phyloP scores from a whole-genome alignment of 2,888 invertebrate species.

The Eristalinus sepulchralis region DNA sequence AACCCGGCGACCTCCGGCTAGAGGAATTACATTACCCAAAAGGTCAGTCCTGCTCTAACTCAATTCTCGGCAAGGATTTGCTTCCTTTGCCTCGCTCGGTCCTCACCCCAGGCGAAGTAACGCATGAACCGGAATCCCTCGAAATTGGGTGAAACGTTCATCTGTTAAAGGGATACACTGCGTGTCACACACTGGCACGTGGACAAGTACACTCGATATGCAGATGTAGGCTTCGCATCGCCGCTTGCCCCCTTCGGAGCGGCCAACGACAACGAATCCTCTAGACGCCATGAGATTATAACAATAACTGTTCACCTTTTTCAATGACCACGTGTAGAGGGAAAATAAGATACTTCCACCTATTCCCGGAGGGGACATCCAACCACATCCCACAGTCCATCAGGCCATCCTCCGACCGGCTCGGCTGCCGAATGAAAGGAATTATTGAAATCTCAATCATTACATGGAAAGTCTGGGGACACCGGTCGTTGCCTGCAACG shows the following conservation, averaged over 20 bases:
- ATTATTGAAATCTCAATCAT: conserved; percentile 51
- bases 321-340: conserved; percentile 16
- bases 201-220: background rate
- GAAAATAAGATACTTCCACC: conserved; percentile 3
- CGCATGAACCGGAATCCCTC: background rate
- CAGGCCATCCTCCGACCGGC: background rate
- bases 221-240: background rate
- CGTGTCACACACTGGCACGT: background rate
- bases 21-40: background rate
- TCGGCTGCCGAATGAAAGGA: conserved; percentile 1
- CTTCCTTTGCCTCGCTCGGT: background rate
- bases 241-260: background rate
- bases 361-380: background rate
- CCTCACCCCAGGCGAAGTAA: background rate
- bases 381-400: background rate
- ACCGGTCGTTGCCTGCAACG: conserved; percentile 7
- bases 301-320: background rate
- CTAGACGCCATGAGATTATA: conserved; percentile 8
- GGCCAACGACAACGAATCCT: background rate
- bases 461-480: background rate
- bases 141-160: background rate
- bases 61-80: conserved; percentile 5
- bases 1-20: conserved; percentile 3
- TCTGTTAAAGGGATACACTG: background rate
- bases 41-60: conserved; percentile 27